Percentiles rank a stretch among this genome's conserved stretches.
These are phyloP conservation scores for Gymnodraco acuticeps DNA, from an alignment of 2,797 vertebrate genomes.

Conservation along the genomic window DNA sequence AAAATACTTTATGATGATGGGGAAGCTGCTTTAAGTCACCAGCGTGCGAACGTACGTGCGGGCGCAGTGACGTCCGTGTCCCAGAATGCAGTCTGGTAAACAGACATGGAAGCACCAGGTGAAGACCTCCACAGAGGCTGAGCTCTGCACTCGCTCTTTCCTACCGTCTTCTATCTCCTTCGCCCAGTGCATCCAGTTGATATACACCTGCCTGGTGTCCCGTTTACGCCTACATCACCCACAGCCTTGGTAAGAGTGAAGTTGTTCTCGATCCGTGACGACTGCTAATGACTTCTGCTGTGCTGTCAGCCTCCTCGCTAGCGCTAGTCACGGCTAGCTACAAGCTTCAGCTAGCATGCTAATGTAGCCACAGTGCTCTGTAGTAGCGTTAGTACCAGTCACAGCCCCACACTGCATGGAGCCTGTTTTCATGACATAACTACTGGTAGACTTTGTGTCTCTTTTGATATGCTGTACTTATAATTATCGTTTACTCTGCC, in stretches of 20 bases:
- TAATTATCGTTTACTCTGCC: background rate
- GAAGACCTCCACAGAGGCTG: slow-evolving; percentile 88
- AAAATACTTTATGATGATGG: background rate
- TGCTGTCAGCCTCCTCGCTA: slow-evolving; percentile 80
- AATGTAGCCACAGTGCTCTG: slow-evolving; percentile 72
- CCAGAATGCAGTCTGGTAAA: slow-evolving; percentile 92
- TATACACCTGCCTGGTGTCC: slow-evolving; percentile 64
- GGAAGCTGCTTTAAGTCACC: slow-evolving; percentile 12
- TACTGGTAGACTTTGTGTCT: background rate
- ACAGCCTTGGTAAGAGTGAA: slow-evolving; percentile 80
- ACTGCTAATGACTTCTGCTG: slow-evolving; percentile 79
- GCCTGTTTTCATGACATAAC: slow-evolving; percentile 27
- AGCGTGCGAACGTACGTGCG: slow-evolving; percentile 59
- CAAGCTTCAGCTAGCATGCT: slow-evolving; percentile 78
- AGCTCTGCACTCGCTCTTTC: slow-evolving; percentile 80
- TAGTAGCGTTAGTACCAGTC: slow-evolving; percentile 59
- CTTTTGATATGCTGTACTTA: background rate
- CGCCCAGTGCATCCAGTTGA: slow-evolving; percentile 66
- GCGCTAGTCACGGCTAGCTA: slow-evolving; percentile 79
- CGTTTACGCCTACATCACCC: slow-evolving; percentile 57
- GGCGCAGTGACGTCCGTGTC: slow-evolving; percentile 83
- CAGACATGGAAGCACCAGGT: slow-evolving; percentile 90
- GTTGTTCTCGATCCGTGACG: slow-evolving; percentile 66
- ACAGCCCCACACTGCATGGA: slow-evolving; percentile 43
- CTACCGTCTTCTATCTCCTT: slow-evolving; percentile 73